Base-by-base conservation (phyloP, 2,113 vertebrate genomes). In the Myotis lucifugus region DNA sequence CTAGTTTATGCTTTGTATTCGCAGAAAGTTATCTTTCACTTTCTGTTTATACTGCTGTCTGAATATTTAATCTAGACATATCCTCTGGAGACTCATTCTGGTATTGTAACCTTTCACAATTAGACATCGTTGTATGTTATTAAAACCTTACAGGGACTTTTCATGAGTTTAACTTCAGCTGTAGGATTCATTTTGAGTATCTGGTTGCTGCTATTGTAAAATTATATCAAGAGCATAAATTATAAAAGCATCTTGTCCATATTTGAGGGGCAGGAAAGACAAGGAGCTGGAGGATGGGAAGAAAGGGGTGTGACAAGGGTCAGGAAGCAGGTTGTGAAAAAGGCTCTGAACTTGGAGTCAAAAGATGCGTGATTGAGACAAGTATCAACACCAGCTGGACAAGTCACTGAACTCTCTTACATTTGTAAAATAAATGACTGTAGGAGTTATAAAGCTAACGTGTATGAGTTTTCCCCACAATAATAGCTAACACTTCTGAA, bases 111-210 rank as follows among this genome's bases (percentile, higher is more conserved):
- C 56, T 88, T 91, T 87, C 59, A 42, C 17, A 56, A 3, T 77
- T 52, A 81, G 18, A 70, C n/a, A 25, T 72, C 83, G 61, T 27
- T 94, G 10, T 91, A 46, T 83, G 40, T 86, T 86, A 79, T 1
- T 92, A n/a, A n/a, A 72, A 91, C 1, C n/a, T 87, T 72, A 15
- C 52, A 4, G 11, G 21, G 23, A 18, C 46, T 42, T 73, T 88
- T 83, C 23, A 48, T 52, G 56, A 84, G 40, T 86, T 89, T 56
- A 88, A 88, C 82, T 91, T 88, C 93, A 67, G 25, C 19, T 86
- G 11, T 10, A 84, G 56, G 27, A 50, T 93, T 91, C 50, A 88
- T 93, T 89, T 66, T 89, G 40, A 85, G 25, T 52, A 77, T 46
- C 18, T 29, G 25, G 14, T 77, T 23, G 69, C 1, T 74, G 34